Conservation (phyloP, 2,888 invertebrate genomes). For the Pseudanteris insignis region DNA sequence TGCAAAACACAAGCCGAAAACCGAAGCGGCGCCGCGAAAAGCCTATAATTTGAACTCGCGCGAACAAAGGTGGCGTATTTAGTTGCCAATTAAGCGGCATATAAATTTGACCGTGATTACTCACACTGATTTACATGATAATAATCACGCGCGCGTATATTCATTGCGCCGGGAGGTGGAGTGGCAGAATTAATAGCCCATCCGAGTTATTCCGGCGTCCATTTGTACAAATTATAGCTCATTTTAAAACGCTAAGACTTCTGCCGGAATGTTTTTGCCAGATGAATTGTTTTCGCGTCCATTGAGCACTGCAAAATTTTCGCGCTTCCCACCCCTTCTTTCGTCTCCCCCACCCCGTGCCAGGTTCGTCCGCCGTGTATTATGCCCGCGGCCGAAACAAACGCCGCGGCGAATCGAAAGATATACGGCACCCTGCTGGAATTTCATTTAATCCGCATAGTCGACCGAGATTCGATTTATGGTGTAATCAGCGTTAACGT, state of each 20-base stretch:
- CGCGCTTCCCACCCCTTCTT: slow-evolving; percentile 17
- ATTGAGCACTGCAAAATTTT: slow-evolving; percentile 20
- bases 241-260: slow-evolving; percentile 37
- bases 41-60: slow-evolving; percentile 33
- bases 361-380: no score
- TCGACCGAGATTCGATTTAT: slow-evolving; percentile 63
- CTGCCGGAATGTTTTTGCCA: slow-evolving; percentile 41
- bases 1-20: no score
- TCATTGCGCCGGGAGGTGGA: no score
- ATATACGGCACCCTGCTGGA: slow-evolving; percentile 62
- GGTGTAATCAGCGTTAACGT: slow-evolving; percentile 58
- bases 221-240: slow-evolving; percentile 36
- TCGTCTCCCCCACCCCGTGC: slow-evolving; percentile 34
- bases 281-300: slow-evolving; percentile 40
- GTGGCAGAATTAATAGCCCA: slow-evolving; percentile 32
- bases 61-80: slow-evolving; percentile 39
- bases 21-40: no score
- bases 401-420: slow-evolving; percentile 53
- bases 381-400: slow-evolving; percentile 47
- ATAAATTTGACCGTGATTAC: slow-evolving; percentile 42
- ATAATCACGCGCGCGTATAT: slow-evolving; percentile 38
- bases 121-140: slow-evolving; percentile 44
- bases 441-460: slow-evolving; percentile 63
- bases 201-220: slow-evolving; percentile 26
- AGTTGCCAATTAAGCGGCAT: slow-evolving; percentile 42